Conservation (phyloP, 2,797 vertebrate genomes). For the Myotis findleyi region DNA sequence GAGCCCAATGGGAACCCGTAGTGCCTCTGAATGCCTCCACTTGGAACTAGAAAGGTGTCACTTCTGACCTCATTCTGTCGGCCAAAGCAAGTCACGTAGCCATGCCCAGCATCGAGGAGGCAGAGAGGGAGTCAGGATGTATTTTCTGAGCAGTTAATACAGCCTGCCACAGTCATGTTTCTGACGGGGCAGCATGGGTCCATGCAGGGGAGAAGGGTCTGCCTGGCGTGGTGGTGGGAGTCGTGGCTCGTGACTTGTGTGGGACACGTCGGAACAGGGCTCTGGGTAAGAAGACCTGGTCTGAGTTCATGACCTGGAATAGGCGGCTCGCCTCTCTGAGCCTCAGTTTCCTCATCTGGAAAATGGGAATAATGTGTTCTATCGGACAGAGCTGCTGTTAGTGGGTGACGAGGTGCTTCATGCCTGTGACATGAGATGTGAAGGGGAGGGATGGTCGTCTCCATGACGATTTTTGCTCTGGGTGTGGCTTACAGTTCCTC, state of each 20-base stretch:
- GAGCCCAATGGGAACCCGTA: neutral
- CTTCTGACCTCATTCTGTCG: neutral
- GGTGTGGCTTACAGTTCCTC: neutral
- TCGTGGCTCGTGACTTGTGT: neutral
- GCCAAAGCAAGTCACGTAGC: neutral
- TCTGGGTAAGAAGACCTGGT: neutral
- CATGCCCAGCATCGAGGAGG: accelerated
- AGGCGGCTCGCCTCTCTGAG: neutral
- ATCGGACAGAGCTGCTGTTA: neutral
- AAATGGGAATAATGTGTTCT: neutral
- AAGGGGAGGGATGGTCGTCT: too few species aligned
- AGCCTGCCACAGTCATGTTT: accelerated
- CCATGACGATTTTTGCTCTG: neutral
- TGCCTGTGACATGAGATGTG: neutral
- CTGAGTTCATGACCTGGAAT: neutral
- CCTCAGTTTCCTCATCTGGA: neutral
- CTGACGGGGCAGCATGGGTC: neutral
- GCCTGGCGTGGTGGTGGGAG: too few species aligned
- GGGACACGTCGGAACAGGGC: neutral
- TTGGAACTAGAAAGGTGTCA: neutral
- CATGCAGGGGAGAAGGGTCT: neutral
- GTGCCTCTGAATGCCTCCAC: neutral
- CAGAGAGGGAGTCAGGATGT: neutral
- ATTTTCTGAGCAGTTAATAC: neutral
- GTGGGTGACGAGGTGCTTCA: neutral